Evolutionary conservation across 2,797 vertebrate genomes (phyloP), one percentile per base, ranked within the genome.

Genomic region (Macroramphosus scolopax): DNA sequence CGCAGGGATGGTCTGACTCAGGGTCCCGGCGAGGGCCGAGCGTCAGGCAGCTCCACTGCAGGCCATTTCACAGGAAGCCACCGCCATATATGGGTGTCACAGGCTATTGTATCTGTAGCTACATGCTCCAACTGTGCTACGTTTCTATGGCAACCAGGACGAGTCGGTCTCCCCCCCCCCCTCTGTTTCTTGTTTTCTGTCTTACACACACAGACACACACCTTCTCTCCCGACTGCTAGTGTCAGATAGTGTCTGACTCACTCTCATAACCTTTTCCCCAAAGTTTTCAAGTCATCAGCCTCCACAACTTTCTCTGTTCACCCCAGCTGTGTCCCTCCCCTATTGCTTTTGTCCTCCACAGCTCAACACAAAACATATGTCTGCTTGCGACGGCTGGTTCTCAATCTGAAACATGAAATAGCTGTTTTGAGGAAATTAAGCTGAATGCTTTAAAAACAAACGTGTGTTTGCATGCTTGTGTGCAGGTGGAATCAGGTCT

Each of bases 141-240:
- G 78, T 90, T 81, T 72, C 89, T 77, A 87, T 83, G 80, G 86
- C 65, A 86, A 91, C 89, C 76, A 48, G 63, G 74, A 74, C 26
- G 63, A 85, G 75, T 72, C 59, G 20, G 42, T 51, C 47, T 29
- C 7, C 28, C 13, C 12, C 5, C 17, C 17, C 16, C 33, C 44
- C n/a, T 34, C 8, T 37, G 17, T 42, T 16, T 47, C 18, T 51
- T 8, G 37, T 15, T n/a, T 12, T 40, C n/a, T n/a, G 25, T 17
- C 36, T 25, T 34, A 15, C 20, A n/a, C 33, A 38, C 18, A 29
- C 5, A 33, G 31, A 42, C 31, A 30, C 52, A 25, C 40, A 37
- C 41, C 52, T 72, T 73, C 35, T 57, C 53, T 72, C 67, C 62
- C 56, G 56, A 55, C 48, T 39, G 41, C 53, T 55, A 22, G 62